Evolutionary conservation across 2,888 invertebrate genomes (phyloP).

Genomic region (Aspidapion aeneum): DNA sequence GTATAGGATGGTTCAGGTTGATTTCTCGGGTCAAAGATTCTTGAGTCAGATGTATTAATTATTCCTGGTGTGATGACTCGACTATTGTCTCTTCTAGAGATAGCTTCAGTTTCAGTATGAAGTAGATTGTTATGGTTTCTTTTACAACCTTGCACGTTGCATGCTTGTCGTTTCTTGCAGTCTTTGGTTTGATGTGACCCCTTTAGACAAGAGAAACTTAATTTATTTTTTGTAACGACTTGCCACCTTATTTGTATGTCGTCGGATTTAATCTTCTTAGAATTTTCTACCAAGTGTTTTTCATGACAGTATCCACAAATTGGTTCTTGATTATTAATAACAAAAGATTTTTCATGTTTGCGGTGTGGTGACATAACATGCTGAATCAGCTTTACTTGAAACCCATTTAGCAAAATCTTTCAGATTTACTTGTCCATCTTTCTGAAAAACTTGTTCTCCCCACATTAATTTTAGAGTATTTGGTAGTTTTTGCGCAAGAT

Average conservation of each 20-base stretch:
- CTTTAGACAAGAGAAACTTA: neutral
- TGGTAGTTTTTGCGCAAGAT: neutral
- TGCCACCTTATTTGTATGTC: neutral
- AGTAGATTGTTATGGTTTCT: neutral
- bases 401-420: neutral
- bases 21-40: no score
- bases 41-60: no score
- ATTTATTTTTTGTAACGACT: neutral
- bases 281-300: neutral
- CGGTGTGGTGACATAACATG: neutral
- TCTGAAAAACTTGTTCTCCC: neutral
- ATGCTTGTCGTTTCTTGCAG: neutral
- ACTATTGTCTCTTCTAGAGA: no score
- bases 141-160: neutral
- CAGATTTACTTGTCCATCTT: neutral
- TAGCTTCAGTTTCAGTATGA: neutral
- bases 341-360: neutral
- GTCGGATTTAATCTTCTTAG: neutral
- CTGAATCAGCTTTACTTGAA: neutral
- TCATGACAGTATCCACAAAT: neutral
- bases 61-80: no score
- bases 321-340: neutral
- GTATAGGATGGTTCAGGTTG: no score
- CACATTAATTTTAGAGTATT: neutral
- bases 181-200: neutral